Evolutionary conservation across 1,140 invertebrate species (phyloP).

Genomic region (Steinernema feltiae): DNA sequence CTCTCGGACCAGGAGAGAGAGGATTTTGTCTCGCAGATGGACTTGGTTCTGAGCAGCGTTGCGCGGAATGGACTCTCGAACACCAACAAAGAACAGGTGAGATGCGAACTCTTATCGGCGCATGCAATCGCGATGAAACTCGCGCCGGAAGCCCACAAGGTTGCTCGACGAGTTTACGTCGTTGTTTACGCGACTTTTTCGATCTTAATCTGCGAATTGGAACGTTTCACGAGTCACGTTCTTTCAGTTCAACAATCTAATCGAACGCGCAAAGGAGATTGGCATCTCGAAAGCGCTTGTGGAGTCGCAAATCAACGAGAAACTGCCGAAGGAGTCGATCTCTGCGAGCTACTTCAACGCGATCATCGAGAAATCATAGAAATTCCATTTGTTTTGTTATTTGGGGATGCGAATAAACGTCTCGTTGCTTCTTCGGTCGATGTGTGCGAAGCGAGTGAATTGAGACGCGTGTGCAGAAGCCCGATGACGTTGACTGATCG

Average conservation of each 20-base stretch:
- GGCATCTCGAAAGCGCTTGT: background rate
- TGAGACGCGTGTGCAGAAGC: too few relatives aligned
- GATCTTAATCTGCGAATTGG: background rate
- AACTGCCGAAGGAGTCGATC: background rate
- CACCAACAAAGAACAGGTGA: background rate
- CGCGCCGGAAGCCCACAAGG: background rate
- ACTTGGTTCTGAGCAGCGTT: background rate
- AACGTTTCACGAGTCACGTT: background rate
- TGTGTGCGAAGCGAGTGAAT: too few relatives aligned
- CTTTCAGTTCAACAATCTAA: background rate
- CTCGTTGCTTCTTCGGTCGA: too few relatives aligned
- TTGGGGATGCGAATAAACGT: background rate
- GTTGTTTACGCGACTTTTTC: background rate
- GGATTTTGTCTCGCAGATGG: background rate
- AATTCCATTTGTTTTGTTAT: background rate
- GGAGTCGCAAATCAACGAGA: background rate
- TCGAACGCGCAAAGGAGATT: background rate
- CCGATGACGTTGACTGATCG: too few relatives aligned
- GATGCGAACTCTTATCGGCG: background rate
- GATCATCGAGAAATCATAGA: background rate
- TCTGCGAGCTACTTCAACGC: background rate
- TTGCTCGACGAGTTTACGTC: background rate
- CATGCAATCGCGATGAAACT: background rate
- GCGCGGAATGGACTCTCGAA: background rate
- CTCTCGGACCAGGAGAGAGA: background rate